Base-by-base conservation (phyloP, 23 tunicate species). In the Trididemnum nubilum region DNA sequence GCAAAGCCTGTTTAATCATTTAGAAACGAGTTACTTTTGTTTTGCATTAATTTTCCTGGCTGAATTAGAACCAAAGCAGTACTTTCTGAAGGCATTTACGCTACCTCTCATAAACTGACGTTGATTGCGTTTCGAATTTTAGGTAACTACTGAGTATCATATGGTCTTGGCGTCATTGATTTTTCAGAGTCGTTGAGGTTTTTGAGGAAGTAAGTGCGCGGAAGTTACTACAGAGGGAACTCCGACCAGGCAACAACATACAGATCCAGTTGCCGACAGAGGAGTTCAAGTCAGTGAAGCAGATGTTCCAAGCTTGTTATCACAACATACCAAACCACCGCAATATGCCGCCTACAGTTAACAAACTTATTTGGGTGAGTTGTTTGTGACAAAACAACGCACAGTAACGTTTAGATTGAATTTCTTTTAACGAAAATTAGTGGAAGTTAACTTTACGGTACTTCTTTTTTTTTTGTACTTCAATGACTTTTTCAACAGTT, bases 121-220 rank as follows among this genome's bases (percentile, higher is more conserved):
- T n/a, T n/a, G n/a, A n/a, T n/a, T n/a, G n/a, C n/a, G n/a, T n/a
- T n/a, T n/a, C n/a, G n/a, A n/a, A n/a, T n/a, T n/a, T n/a, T n/a
- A n/a, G n/a, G n/a, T n/a, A n/a, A n/a, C n/a, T n/a, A n/a, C n/a
- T n/a, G n/a, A n/a, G n/a, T n/a, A n/a, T n/a, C n/a, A n/a, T n/a
- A n/a, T n/a, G n/a, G n/a, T n/a, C n/a, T n/a, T n/a, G n/a, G n/a
- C n/a, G n/a, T 44, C 54, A 15, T 44, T 61, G 3, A 21, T 61
- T 61, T 61, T 61, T 9, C 86, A 93, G 98, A 54, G 87, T 93
- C 18, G 51, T 93, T 73, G 93, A 93, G 57, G 92, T 87, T 25
- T 93, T 93, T 65, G 98, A 93, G 40, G 98, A 93, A 35, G 80
- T 93, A 59, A 88, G 89, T 44, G 90, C 98, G 2, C 52, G 98